These are phyloP conservation scores for Luffia ferchaultella DNA, from an alignment of 2,888 invertebrate genomes.

Conservation along the genomic window DNA sequence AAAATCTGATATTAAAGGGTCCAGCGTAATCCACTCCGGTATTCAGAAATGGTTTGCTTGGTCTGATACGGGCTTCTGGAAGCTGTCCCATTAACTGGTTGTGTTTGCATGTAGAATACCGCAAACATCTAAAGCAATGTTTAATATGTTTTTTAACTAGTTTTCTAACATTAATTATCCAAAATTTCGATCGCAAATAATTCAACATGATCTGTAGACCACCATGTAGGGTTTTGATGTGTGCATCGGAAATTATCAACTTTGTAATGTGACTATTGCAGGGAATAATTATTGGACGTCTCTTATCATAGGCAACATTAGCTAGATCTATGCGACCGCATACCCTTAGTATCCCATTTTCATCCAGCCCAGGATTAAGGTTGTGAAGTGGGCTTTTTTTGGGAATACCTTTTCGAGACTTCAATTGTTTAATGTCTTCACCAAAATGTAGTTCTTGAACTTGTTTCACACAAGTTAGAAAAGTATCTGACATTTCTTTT, in stretches of 20 bases:
- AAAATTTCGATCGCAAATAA: slow-evolving; percentile 18
- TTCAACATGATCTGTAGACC: slow-evolving; percentile 17
- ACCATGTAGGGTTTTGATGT: slow-evolving; percentile 17
- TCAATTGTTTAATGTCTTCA: slow-evolving; percentile 1
- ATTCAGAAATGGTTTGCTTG: slow-evolving; percentile 7
- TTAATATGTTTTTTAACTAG: slow-evolving; percentile 14
- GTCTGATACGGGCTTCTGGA: slow-evolving; percentile 9
- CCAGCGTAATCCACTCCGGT: slow-evolving; percentile 8
- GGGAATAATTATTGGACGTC: slow-evolving; percentile 15
- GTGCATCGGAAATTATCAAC: slow-evolving; percentile 17
- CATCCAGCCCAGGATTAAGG: slow-evolving; percentile 8
- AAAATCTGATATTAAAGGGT: background rate
- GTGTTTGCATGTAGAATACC: background rate
- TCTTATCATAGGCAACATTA: background rate
- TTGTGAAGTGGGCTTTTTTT: background rate
- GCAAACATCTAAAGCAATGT: slow-evolving; percentile 17
- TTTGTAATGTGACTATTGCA: slow-evolving; percentile 12
- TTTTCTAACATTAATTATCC: slow-evolving; percentile 17
- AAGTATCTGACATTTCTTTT: background rate
- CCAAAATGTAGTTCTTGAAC: background rate
- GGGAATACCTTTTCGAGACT: background rate
- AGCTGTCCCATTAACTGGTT: slow-evolving; percentile 12
- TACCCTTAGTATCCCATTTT: slow-evolving; percentile 10
- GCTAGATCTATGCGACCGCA: slow-evolving; percentile 12
- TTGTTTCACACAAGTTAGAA: background rate